These are phyloP conservation scores for Rhynchophorus ferrugineus DNA, from an alignment of 1,140 invertebrate genomes.

Conservation along the genomic window DNA sequence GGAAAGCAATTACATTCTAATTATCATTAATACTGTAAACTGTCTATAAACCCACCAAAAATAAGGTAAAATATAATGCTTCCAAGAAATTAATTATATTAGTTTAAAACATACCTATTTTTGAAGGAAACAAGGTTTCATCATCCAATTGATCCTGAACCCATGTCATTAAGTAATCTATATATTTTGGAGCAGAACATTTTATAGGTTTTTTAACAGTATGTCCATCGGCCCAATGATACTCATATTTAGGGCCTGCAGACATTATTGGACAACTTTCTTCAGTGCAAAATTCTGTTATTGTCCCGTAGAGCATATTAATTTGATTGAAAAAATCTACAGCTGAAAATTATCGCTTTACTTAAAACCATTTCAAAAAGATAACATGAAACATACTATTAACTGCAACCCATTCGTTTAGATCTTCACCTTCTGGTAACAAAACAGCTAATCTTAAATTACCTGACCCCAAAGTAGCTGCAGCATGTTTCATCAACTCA, in stretches of 20 bases:
- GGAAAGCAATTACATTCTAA: no score
- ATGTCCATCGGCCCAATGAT: constrained; percentile 98
- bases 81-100: no score
- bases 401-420: constrained; percentile 99
- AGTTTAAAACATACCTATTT: constrained; percentile 85
- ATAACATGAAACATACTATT: constrained; percentile 68
- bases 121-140: constrained; percentile 96
- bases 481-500: constrained; percentile 99
- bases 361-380: not conserved
- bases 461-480: constrained; percentile 94
- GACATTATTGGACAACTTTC: constrained; percentile 98
- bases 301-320: constrained; percentile 99
- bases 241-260: constrained; percentile 97
- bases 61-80: no score
- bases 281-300: constrained; percentile 98
- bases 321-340: constrained; percentile 99
- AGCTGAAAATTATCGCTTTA: constrained; percentile 54
- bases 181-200: constrained; percentile 98
- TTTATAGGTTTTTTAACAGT: constrained; percentile 99
- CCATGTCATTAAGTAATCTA: constrained; percentile 99
- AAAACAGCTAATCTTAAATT: constrained; percentile 93
- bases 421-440: constrained; percentile 96
- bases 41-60: no score
- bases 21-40: no score
- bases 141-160: constrained; percentile 99